Evolutionary conservation across 2,888 invertebrate species (phyloP).

Genomic region (Rhingia campestris): DNA sequence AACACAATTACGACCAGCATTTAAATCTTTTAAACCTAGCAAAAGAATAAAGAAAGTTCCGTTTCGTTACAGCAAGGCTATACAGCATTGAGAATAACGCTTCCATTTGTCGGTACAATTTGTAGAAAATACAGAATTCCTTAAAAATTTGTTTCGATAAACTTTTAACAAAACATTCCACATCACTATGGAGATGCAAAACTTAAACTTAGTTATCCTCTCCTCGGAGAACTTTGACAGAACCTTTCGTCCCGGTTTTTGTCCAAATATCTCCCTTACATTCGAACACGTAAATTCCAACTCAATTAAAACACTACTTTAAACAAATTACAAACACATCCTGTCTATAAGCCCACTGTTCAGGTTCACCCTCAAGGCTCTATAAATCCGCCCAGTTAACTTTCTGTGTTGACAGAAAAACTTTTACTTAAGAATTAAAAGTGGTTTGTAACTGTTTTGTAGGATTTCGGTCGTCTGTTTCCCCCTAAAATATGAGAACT

Average conservation of each 20-base stretch:
- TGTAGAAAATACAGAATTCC: background rate
- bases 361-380: background rate
- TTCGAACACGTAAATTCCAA: slow-evolving; percentile 43
- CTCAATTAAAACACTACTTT: slow-evolving; percentile 64
- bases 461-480: slow-evolving; percentile 12
- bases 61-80: too few species aligned
- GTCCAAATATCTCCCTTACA: background rate
- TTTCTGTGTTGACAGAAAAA: slow-evolving; percentile 67
- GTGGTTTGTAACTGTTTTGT: slow-evolving; percentile 60
- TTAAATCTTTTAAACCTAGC: too few species aligned
- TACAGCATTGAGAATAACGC: too few species aligned
- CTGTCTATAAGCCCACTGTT: slow-evolving; percentile 38
- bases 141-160: background rate
- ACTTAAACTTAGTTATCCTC: slow-evolving; percentile 12
- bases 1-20: too few species aligned
- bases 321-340: slow-evolving; percentile 61
- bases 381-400: slow-evolving; percentile 19
- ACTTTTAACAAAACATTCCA: background rate
- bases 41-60: too few species aligned
- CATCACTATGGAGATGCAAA: background rate
- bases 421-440: slow-evolving; percentile 66
- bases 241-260: background rate
- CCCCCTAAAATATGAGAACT: slow-evolving; percentile 40
- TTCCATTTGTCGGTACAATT: too few species aligned
- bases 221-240: background rate